Base-by-base conservation (phyloP, 2,888 invertebrate genomes). In the Pyrrhia umbra region DNA sequence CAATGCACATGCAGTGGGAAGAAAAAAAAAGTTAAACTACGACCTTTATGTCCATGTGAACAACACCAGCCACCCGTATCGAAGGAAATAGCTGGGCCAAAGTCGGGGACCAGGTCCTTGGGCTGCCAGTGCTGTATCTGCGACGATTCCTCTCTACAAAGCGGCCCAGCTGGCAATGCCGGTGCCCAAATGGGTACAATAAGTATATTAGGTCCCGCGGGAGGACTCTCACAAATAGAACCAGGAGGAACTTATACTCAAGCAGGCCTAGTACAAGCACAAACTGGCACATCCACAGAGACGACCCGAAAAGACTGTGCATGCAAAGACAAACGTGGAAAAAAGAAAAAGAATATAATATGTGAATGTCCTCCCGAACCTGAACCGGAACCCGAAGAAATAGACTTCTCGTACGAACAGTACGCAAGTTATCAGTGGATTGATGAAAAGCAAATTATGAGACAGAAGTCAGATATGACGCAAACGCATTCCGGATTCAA, bases 401-500 rank as follows among this genome's bases (percentile, higher is more conserved):
- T n/a, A 27, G 51, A 52, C 20, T 23, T 52, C 0, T 20, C 18
- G 3, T 59, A 34, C 10, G 34, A 21, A 6, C 15, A 49, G 9
- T 27, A 37, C 21, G 16, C 37, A 20, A 42, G n/a, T 10, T 20
- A 42, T n/a, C 15, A 20, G 9, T 15, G 27, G 40, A 1, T 40
- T 8, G 47, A 52, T 43, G 42, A 40, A 6, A 64, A 27, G n/a
- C 10, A 50, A 8, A 1, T n/a, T 39, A 2, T 55, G 30, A 86
- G 78, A 75, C 68, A 84, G 27, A 82, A 80, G 62, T 90, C 90
- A 0, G 82, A 87, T 20, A 78, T 85, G 68, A 87, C 91, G 6
- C 87, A 89, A 57, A 85, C 84, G 13, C 84, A 78, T 1, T 91
- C 91, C 4, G 91, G 91, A n/a, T 91, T 91, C 57, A 86, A 78